These are phyloP conservation scores for Cyphomyrmex costatus DNA, from an alignment of 1,140 invertebrate species.

Conservation along the genomic window DNA sequence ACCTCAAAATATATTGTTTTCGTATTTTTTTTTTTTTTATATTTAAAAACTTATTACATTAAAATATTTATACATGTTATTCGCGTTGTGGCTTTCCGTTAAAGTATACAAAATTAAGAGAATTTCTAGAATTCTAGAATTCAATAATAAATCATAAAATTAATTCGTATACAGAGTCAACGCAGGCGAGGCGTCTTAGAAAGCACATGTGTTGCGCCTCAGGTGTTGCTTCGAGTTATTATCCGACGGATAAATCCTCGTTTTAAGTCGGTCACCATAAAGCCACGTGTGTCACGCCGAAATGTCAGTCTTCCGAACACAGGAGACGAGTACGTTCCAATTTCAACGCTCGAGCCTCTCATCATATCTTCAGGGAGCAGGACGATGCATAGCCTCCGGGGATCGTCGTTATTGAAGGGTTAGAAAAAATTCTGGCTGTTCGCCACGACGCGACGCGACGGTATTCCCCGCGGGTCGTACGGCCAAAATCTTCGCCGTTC, in stretches of 20 bases:
- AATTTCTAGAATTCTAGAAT: background rate
- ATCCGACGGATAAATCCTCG: conserved; percentile 24
- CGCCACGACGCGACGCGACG: background rate
- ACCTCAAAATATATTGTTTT: background rate
- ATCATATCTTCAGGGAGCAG: background rate
- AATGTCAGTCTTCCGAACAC: conserved; percentile 12
- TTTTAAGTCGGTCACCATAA: background rate
- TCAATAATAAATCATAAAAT: background rate
- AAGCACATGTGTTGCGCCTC: background rate
- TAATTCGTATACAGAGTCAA: background rate
- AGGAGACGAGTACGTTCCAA: conserved; percentile 16
- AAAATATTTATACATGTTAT: background rate
- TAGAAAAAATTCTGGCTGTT: conserved; percentile 48
- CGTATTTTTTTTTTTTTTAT: background rate
- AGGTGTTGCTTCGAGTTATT: conserved; percentile 31
- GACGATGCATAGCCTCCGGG: background rate
- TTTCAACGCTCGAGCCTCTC: conserved; percentile 22
- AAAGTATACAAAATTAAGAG: background rate
- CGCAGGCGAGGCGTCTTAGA: no score
- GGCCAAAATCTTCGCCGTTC: conserved; percentile 31
- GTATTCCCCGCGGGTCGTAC: background rate
- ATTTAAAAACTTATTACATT: background rate
- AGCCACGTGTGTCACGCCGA: conserved; percentile 5
- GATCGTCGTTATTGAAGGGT: background rate
- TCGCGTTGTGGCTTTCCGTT: background rate